Percentiles rank a stretch among this genome's conserved stretches.
phyloP scores from a whole-genome alignment of 37 sponge, comb jelly and placozoan genomes.

The Diacarnus erythraeanus region DNA sequence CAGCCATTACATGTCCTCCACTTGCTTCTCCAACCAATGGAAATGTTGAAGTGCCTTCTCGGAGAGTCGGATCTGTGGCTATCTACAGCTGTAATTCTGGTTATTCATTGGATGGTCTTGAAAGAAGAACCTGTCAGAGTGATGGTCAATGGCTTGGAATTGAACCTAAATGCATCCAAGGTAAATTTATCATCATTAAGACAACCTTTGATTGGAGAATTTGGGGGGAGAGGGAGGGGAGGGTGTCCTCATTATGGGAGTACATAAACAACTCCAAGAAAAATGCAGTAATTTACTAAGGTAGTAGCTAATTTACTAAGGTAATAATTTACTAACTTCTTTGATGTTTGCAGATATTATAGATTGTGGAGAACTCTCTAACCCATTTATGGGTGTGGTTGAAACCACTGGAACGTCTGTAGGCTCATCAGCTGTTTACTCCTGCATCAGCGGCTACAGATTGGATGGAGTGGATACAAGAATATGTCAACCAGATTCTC shows the following conservation, averaged over 20 bases:
- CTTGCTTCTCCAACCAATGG: slow-evolving; percentile 40
- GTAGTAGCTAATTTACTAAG: too few species aligned
- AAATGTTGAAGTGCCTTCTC: background rate
- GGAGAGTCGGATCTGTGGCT: slow-evolving; percentile 37
- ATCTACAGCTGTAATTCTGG: slow-evolving; percentile 56
- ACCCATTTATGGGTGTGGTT: slow-evolving; percentile 44
- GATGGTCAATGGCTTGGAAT: slow-evolving; percentile 56
- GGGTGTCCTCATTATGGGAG: too few species aligned
- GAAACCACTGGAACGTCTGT: background rate
- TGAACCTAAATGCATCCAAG: slow-evolving; percentile 50
- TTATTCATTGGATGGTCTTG: slow-evolving; percentile 36
- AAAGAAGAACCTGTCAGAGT: slow-evolving; percentile 28
- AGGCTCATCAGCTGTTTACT: slow-evolving; percentile 46
- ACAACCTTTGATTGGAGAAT: too few species aligned
- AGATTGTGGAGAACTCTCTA: slow-evolving; percentile 19
- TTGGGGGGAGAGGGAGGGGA: background rate
- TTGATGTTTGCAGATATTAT: background rate
- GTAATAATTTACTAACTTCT: too few species aligned
- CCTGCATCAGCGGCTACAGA: slow-evolving; percentile 56
- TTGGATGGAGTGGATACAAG: slow-evolving; percentile 26
- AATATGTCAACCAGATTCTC: slow-evolving; percentile 35
- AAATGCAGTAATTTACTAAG: too few species aligned
- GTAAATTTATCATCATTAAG: background rate
- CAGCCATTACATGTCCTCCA: background rate
- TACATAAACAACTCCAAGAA: too few species aligned